Base-by-base conservation (phyloP, 2,888 invertebrate genomes). In the Epsilonema sp. region DNA sequence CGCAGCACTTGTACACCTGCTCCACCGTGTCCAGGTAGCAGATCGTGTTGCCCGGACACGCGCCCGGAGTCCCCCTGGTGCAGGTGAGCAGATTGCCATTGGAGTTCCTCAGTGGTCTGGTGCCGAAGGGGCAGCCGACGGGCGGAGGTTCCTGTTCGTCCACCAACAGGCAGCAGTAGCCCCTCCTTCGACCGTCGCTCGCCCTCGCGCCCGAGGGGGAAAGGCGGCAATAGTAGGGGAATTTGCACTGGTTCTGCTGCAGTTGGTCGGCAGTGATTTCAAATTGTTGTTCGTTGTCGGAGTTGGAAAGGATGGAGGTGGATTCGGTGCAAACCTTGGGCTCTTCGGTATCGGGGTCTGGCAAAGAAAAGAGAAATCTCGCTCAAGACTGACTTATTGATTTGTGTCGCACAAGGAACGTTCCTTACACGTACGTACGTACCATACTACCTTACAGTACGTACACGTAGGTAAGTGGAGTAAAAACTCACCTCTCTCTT, bases 1-100 rank as follows among this genome's bases (percentile, higher is more conserved):
- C 54, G 42, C 58, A 58, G 41, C 58, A 58, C 20, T 53, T 44
- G 41, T 55, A 53, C 31, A 52, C 46, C 21, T 46, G 44, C 21
- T 51, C 52, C 24, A 55, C 25, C 8, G 54, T 47, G 36, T 56
- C 56, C 20, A 51, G 45, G 39, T 55, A 53, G 42, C 58, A 58
- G 21, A 54, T 47, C 22, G 56, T 50, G 45, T 50, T 50, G 19
- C 56, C 57, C 1, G 57, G 58, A 47, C 57, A 58, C 3, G 50
- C 46, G 42, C 54, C 52, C 16, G 55, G 45, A 2, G 38, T 37
- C 11, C 47, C 44, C n/a, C 52, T 51, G 16, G 19, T 40, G 41
- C 49, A 49, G 2, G 37, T 25, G 5, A 42, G 2, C n/a, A 37
- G n/a, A 21, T 36, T 22, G 1, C 41, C 37, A 13, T 40, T 26